Evolutionary conservation across 1,140 invertebrate genomes (phyloP).

Genomic region (Microplitis mediator): DNA sequence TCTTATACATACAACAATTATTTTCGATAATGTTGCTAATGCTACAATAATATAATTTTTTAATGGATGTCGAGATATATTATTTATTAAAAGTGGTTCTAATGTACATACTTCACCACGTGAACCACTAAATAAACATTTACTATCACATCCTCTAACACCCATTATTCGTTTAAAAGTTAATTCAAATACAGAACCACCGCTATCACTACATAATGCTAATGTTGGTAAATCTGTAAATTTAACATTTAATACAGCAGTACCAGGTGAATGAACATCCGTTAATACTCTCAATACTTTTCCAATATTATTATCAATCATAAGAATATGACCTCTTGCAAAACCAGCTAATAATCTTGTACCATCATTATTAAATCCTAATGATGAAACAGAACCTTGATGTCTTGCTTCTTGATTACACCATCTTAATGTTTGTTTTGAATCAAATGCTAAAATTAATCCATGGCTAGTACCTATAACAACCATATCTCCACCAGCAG

Average conservation of each 20-base stretch:
- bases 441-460: constrained; percentile 87
- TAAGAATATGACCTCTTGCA: constrained; percentile 84
- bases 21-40: constrained; percentile 90
- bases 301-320: constrained; percentile 79
- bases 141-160: constrained; percentile 84
- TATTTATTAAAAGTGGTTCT: constrained; percentile 79
- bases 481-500: constrained; percentile 78
- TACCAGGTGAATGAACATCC: constrained; percentile 85
- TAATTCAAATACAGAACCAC: constrained; percentile 96
- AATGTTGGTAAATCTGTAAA: constrained; percentile 78
- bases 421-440: constrained; percentile 83
- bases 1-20: constrained; percentile 84
- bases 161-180: constrained; percentile 89
- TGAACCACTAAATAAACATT: constrained; percentile 91
- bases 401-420: constrained; percentile 76
- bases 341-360: constrained; percentile 83
- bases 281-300: constrained; percentile 80
- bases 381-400: constrained; percentile 81
- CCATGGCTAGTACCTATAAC: constrained; percentile 94
- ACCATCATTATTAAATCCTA: constrained; percentile 88
- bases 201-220: constrained; percentile 90
- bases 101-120: constrained; percentile 92
- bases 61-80: constrained; percentile 73
- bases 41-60: constrained; percentile 82
- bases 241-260: constrained; percentile 85